phyloP scores from a whole-genome alignment of 2,888 invertebrate genomes.

The Augiades crinisus region DNA sequence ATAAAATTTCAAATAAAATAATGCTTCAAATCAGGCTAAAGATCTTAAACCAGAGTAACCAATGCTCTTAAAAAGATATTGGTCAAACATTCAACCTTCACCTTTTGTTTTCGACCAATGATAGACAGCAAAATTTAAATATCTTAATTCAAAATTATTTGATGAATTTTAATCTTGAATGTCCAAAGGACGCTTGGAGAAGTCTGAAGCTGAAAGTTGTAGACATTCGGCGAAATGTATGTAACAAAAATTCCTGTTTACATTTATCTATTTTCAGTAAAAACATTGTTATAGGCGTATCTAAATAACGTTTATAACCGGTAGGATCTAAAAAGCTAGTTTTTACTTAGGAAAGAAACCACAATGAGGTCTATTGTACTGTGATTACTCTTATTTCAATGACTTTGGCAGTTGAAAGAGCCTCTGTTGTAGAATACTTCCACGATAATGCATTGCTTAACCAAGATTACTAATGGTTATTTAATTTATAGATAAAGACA shows the following conservation, averaged over 20 bases:
- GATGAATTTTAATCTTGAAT: background rate
- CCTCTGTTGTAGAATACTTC: constrained; percentile 5
- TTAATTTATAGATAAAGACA: background rate
- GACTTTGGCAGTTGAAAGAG: constrained; percentile 4
- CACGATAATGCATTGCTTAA: background rate
- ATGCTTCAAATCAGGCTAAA: no score
- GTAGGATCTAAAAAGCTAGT: constrained; percentile 6
- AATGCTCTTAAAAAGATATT: no score
- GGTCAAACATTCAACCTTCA: no score
- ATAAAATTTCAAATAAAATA: no score
- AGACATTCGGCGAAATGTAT: background rate
- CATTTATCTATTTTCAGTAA: constrained; percentile 16
- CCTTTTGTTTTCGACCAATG: no score
- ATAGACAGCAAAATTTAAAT: no score
- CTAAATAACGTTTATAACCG: constrained; percentile 11
- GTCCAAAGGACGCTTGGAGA: background rate
- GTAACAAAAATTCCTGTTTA: background rate
- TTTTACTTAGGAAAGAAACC: constrained; percentile 11
- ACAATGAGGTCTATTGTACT: constrained; percentile 11
- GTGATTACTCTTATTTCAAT: constrained; percentile 14
- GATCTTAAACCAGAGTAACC: no score
- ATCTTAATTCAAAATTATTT: no score
- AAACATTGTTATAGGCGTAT: constrained; percentile 6
- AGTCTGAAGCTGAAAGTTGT: background rate
- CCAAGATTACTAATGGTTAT: background rate